These are phyloP conservation scores for Phasia obesa DNA, from an alignment of 2,888 invertebrate genomes.

Conservation along the genomic window DNA sequence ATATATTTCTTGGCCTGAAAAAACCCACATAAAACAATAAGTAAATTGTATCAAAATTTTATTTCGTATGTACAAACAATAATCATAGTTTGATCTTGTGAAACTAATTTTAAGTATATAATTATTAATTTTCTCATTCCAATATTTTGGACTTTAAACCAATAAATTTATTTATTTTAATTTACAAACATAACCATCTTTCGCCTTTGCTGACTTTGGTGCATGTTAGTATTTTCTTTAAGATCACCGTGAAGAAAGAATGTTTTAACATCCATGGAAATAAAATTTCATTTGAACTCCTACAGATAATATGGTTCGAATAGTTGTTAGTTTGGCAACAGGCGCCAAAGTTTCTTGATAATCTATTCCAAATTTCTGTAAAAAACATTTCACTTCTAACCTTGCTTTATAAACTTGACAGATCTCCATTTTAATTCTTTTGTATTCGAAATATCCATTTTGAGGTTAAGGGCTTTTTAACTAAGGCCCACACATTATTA, in stretches of 20 bases:
- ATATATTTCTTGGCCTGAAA: no score
- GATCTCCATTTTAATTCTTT: neutral
- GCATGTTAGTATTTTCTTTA: no score
- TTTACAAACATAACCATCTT: neutral
- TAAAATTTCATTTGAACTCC: neutral
- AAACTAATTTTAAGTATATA: neutral
- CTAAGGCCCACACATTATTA: neutral
- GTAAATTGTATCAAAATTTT: no score
- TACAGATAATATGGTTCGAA: neutral
- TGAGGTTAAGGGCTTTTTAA: neutral
- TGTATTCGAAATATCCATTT: neutral
- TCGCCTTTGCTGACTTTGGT: neutral
- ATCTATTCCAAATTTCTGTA: neutral
- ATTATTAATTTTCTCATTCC: neutral
- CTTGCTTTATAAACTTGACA: neutral
- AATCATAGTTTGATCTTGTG: no score
- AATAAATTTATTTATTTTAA: neutral
- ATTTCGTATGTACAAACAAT: no score
- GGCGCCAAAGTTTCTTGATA: neutral
- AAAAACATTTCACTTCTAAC: neutral
- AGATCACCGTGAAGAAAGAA: neutral
- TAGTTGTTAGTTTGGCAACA: neutral
- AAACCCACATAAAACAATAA: no score
- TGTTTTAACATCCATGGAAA: slow-evolving; percentile 5
- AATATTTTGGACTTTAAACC: no score